Conservation (phyloP, 2,113 vertebrate genomes). For the Aspidoscelis tigris region DNA sequence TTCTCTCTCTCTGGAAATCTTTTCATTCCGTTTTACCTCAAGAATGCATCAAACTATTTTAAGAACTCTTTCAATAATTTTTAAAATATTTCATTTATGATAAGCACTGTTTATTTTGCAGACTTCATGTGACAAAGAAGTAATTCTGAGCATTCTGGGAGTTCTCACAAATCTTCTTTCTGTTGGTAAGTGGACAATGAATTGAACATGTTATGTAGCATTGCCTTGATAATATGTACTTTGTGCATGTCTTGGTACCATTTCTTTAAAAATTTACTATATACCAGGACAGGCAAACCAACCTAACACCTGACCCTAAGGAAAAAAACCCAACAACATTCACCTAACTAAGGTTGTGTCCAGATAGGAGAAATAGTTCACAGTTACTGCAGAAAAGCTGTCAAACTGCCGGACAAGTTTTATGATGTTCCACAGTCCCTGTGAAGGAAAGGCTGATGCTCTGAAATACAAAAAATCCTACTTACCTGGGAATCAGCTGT, state of each 20-base stretch:
- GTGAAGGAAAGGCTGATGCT: too few species aligned
- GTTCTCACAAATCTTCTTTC: constrained; percentile 89
- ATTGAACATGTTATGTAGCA: neutral
- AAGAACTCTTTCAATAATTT: neutral
- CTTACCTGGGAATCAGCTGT: too few species aligned
- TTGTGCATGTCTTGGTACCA: neutral
- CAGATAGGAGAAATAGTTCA: too few species aligned
- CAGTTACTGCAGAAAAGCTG: too few species aligned
- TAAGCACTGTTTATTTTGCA: constrained; percentile 70
- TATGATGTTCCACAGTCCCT: too few species aligned
- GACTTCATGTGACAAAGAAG: constrained; percentile 82
- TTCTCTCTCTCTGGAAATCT: fast-evolving
- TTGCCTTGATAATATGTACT: too few species aligned
- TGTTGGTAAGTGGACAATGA: constrained; percentile 79
- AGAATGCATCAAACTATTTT: neutral
- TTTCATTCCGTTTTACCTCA: neutral
- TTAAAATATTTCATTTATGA: neutral
- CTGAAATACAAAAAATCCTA: too few species aligned
- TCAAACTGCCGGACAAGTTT: too few species aligned
- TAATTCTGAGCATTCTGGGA: constrained; percentile 81
- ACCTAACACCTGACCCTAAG: too few species aligned
- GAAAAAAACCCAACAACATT: too few species aligned
- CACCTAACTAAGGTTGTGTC: too few species aligned
- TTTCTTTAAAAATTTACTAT: neutral
- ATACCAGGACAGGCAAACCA: too few species aligned